Percentiles rank a stretch among this genome's conserved stretches.
These are phyloP conservation scores for Sinelater perroti DNA, from an alignment of 2,888 invertebrate species.

Conservation along the genomic window DNA sequence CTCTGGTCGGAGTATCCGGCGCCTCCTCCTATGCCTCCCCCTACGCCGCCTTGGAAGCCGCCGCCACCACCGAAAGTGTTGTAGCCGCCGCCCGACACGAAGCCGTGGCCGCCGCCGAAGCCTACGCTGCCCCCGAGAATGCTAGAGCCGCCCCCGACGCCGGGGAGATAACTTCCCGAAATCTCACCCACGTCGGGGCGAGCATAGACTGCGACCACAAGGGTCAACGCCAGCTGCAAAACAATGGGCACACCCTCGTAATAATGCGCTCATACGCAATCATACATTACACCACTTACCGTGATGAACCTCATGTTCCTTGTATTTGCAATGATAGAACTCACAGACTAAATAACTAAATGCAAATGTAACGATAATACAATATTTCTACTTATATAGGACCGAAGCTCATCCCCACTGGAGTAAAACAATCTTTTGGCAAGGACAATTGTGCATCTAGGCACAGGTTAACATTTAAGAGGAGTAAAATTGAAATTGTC, in stretches of 20 bases:
- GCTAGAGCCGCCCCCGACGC: not conserved
- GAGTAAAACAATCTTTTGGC: conserved; percentile 21
- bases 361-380: conserved; percentile 1
- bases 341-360: conserved; percentile 18
- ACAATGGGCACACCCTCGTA: too few species aligned
- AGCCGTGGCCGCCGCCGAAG: conserved; percentile 30
- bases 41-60: not conserved
- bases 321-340: conserved; percentile 8
- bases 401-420: conserved; percentile 30
- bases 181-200: not conserved
- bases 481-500: too few species aligned
- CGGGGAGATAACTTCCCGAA: not conserved
- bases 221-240: not conserved
- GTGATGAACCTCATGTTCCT: conserved; percentile 9
- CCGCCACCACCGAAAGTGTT: not conserved
- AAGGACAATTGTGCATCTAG: conserved; percentile 23
- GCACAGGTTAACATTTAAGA: conserved; percentile 20
- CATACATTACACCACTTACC: too few species aligned
- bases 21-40: conserved; percentile 30
- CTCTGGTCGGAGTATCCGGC: too few species aligned
- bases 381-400: conserved; percentile 17
- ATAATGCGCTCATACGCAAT: too few species aligned
- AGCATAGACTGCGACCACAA: not conserved
- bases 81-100: not conserved
- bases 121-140: conserved; percentile 42